Percentiles rank a stretch among this genome's conserved stretches.
Evolutionary conservation across 2,113 vertebrate species (phyloP).

Genomic region (Rhombomys opimus): DNA sequence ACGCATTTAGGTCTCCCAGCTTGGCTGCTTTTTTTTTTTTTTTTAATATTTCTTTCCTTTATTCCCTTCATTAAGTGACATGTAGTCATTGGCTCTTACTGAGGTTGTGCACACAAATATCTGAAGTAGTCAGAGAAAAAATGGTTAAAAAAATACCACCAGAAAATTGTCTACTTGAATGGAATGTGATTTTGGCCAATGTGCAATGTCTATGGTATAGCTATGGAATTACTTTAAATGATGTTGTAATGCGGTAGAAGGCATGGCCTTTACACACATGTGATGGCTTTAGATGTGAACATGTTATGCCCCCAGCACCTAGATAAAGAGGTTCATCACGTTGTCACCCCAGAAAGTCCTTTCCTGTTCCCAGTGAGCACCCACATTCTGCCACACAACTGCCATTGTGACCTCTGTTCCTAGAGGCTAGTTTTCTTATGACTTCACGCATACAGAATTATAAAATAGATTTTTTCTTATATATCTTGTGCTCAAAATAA

Average conservation of each 20-base stretch:
- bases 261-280: neutral
- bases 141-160: conserved; percentile 3
- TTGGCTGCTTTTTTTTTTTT: neutral
- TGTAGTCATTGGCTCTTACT: neutral
- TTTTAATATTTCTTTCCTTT: conserved; percentile 8
- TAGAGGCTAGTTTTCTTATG: neutral
- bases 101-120: neutral
- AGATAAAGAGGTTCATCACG: neutral
- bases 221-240: neutral
- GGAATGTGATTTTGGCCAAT: neutral
- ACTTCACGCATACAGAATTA: neutral
- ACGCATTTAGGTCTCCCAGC: neutral
- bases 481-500: conserved; percentile 3
- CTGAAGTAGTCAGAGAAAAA: conserved; percentile 23
- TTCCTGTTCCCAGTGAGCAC: neutral
- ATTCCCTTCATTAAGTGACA: neutral
- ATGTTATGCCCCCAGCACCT: neutral
- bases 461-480: neutral
- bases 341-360: neutral
- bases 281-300: neutral
- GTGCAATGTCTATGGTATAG: neutral
- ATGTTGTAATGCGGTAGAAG: neutral
- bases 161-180: neutral
- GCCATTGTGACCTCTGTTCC: neutral
- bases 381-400: neutral